Base-by-base conservation (phyloP, 2,113 vertebrate species). In the Gila orcuttii region DNA sequence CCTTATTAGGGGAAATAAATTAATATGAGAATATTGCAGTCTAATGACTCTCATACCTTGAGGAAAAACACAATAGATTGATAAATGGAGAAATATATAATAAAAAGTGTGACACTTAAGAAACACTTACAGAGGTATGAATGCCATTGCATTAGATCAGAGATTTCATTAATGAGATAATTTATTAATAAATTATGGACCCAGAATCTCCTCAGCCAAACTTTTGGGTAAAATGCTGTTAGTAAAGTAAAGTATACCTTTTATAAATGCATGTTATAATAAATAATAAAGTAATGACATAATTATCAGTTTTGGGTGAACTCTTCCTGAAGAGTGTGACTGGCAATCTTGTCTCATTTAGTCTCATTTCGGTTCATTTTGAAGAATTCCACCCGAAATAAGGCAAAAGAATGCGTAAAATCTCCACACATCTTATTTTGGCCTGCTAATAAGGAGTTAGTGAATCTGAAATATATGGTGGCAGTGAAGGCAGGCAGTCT, bases 1-100 rank as follows among this genome's bases (percentile, higher is more conserved):
- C 12, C 57, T 84, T 75, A 87, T 78, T 69, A 82, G 59, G 64
- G 28, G 60, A 33, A 73, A 19, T 59, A 55, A 73, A 19, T 39
- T 13, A 50, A 81, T 68, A 73, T 21, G 15, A 86, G 59, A 82
- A 87, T 79, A 80, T 50, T n/a, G 28, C 47, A 62, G 66, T 88
- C 71, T 31, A 81, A 85, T 60, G 80, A 77, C 52, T 59, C 17
- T 59, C 33, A 28, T 73, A 78, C 33, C 74, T 73, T 45, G 17
- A 31, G 55, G 52, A 69, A 80, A 60, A 79, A 39, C 28, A 23
- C 10, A 12, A 31, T 17, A 78, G 28, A 0, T 6, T 55, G 9
- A 55, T 11, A 55, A 36, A 78, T 23, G 31, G 50, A 57, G 3
- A 77, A 79, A 79, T 73, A 57, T 21, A 4, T 69, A 36, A 17